Evolutionary conservation across 2,113 vertebrate genomes (phyloP), one percentile per base, ranked within the genome.

Genomic region (Nibea coibor): DNA sequence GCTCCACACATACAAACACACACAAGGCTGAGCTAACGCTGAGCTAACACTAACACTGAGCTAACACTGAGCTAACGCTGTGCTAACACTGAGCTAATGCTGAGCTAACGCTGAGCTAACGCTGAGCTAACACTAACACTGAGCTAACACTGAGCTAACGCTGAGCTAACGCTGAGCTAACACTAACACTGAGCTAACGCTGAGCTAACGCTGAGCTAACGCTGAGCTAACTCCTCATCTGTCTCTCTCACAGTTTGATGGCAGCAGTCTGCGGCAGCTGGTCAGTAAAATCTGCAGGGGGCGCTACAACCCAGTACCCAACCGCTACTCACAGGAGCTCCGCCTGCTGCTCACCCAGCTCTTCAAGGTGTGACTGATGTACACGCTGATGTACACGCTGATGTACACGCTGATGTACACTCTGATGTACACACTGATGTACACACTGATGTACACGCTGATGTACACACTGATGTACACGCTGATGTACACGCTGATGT

Each of bases 231-330:
- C 31, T 31, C 31, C 31, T 2, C 54, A 2, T 57, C 61, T 24
- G 61, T 92, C 10, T 75, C 61, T 63, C 35, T 76, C 89, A 56
- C 85, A 97, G 97, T 98, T 98, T 92, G 96, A 97, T 79, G 95
- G 94, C 75, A 94, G 82, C 82, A 97, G 86, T 82, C 89, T 98
- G 84, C 93, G 89, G 35, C 96, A 97, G 81, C 90, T 98, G 89
- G 93, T 97, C 81, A 82, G 96, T 89, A 96, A 94, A 83, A 98
- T 99, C 89, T 97, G 97, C 88, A 95, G 93, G 87, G 98, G 96
- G 9, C 87, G 17, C 82, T 96, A 95, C 82, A 90, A 67, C 12
- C 96, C 96, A 0, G 71, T 97, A 4, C 93, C 96, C 15, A 28
- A 88, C 16, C 93, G 75, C 59, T 99, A 96, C 89, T 97, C 97